These are phyloP conservation scores for Scopus umbretta DNA, from an alignment of 2,113 vertebrate genomes.

Conservation along the genomic window DNA sequence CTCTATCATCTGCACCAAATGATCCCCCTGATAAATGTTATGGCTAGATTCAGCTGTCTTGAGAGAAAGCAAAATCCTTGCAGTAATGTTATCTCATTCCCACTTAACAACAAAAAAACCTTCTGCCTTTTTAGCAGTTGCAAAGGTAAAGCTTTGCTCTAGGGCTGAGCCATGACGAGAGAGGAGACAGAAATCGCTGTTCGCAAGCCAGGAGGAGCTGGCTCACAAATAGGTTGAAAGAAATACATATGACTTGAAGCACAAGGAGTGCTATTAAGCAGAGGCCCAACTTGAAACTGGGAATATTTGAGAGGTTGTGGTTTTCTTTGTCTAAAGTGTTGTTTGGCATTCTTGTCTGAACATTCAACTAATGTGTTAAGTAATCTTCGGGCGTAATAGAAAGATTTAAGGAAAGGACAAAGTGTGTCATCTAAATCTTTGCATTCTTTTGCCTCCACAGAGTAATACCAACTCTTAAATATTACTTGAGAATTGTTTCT, in stretches of 20 bases:
- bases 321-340: background rate
- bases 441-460: background rate
- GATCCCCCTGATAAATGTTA: background rate
- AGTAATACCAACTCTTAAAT: background rate
- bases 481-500: background rate
- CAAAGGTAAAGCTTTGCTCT: background rate
- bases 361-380: background rate
- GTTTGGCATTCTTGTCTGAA: background rate
- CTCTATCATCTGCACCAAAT: background rate
- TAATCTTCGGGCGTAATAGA: background rate
- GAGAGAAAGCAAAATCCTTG: background rate
- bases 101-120: background rate
- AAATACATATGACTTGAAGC: background rate
- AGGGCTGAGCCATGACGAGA: background rate
- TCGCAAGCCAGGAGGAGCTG: background rate
- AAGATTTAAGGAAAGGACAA: background rate
- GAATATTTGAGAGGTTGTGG: background rate
- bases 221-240: background rate
- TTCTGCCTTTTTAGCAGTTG: background rate
- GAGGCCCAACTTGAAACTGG: background rate
- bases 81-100: background rate
- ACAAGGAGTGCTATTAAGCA: background rate
- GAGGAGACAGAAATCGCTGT: background rate
- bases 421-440: background rate
- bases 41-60: background rate